phyloP scores from a whole-genome alignment of 2,113 vertebrate species.

The Lontra canadensis region DNA sequence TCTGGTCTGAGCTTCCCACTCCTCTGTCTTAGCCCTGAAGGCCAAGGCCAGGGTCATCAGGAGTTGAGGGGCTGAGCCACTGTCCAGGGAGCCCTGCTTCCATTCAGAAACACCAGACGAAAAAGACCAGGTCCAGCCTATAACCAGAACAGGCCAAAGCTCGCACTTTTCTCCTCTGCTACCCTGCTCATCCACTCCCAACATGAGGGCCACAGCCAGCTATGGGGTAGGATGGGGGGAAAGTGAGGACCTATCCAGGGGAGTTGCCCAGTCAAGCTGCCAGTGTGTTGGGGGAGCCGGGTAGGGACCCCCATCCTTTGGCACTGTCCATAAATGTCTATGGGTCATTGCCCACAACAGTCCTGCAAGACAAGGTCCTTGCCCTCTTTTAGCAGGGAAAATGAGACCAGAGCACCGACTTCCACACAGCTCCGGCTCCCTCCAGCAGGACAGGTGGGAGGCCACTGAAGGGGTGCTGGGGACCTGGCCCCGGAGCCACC shows the following conservation, averaged over 20 bases:
- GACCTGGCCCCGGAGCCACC: neutral
- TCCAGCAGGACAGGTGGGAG: neutral
- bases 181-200: neutral
- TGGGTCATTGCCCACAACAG: neutral
- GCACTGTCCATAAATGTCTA: neutral
- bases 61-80: neutral
- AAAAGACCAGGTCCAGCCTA: neutral
- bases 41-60: neutral
- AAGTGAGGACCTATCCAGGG: neutral
- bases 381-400: neutral
- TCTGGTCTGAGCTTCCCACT: neutral
- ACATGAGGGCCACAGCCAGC: neutral
- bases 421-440: neutral
- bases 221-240: neutral
- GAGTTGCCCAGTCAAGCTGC: neutral
- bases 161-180: neutral
- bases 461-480: neutral
- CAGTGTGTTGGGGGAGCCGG: neutral
- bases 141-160: neutral
- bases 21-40: too few relatives aligned
- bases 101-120: neutral
- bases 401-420: neutral
- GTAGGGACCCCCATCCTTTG: neutral
- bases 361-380: neutral
- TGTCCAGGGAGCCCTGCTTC: neutral